Conservation (phyloP, 2,113 vertebrate species). For the Shinisaurus crocodilurus region DNA sequence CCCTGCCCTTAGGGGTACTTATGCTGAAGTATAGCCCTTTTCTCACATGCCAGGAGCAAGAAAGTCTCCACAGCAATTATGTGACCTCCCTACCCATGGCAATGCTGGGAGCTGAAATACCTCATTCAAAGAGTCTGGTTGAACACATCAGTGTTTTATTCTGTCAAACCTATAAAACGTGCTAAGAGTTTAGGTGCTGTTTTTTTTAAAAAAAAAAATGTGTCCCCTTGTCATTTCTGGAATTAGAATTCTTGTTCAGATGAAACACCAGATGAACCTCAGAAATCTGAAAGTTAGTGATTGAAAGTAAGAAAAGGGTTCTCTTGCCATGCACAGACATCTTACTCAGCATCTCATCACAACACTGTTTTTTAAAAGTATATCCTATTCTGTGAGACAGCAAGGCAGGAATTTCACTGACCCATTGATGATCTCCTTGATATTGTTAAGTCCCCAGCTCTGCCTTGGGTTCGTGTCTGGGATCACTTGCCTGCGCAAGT, state of each 20-base stretch:
- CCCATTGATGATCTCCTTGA: background rate
- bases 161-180: conserved; percentile 7
- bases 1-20: conserved; percentile 13
- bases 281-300: background rate
- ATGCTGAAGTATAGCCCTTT: conserved; percentile 11
- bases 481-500: background rate
- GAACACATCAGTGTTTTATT: conserved; percentile 15
- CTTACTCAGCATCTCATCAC: background rate
- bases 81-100: background rate
- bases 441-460: background rate
- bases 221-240: background rate
- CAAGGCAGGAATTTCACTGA: background rate
- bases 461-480: background rate
- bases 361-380: background rate
- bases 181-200: background rate
- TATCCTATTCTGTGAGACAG: background rate
- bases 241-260: background rate
- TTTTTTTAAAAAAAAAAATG: background rate
- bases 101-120: background rate
- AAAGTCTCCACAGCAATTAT: conserved; percentile 22
- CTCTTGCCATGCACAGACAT: background rate
- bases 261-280: background rate
- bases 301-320: background rate
- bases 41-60: conserved; percentile 7
- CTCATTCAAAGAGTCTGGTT: background rate